Evolutionary conservation across 2,888 invertebrate species (phyloP), one percentile per base, ranked within the genome.

Genomic region (Crepidodera aurea): DNA sequence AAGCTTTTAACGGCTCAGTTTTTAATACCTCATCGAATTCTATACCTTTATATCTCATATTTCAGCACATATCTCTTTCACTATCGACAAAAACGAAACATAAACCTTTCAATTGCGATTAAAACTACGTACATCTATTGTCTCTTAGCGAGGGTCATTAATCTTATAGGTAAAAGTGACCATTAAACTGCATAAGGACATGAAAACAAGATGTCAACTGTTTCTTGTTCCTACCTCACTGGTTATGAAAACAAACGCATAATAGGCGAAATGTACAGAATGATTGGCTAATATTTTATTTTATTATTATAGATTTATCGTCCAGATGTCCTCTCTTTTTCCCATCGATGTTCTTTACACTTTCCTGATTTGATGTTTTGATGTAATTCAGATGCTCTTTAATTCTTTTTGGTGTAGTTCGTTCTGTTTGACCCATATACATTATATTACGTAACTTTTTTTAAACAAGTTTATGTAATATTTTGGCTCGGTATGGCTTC

Each of bases 81-180:
- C 50, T 50, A 13, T 16, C 4, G 4, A 10, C 32, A 16, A 16
- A 50, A 48, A 16, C 15, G 3, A 48, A 13, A 15, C 10, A 48
- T 8, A 12, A 46, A 27, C 46, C 1, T 8, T 27, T 25, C 27
- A 16, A 29, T 50, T 32, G 2, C 37, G 37, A 37, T 37, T 32
- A 50, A 27, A 15, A 15, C 12, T 8, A 32, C 32, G 13, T 18
- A 34, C 50, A 8, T n/a, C n/a, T 50, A 29, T 50, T 50, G 32
- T 50, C 25, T 50, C 7, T 10, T 48, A 37, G 4, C 5, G 15
- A 50, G 50, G 29, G 15, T 50, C 50, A 50, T 50, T 50, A 32
- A 50, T 50, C 50, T 50, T 18, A 18, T 50, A 8, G 34, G 50
- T 50, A 50, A 50, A 50, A 50, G 50, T 50, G 50, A 32, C 50